Conservation (phyloP, 1,140 invertebrate genomes). For the Leptoteleia sp. region DNA sequence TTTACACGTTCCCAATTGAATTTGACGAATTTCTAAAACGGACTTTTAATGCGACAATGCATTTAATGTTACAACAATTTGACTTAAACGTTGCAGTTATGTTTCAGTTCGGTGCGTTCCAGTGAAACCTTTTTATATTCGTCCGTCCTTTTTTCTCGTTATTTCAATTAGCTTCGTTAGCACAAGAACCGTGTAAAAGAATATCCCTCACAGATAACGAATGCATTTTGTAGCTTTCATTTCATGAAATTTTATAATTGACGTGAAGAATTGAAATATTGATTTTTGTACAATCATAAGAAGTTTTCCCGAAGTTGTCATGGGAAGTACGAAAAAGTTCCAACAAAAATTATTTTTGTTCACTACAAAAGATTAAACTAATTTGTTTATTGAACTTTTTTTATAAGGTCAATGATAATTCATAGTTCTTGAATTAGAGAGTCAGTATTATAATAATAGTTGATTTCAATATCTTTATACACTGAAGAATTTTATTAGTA, state of each 20-base stretch:
- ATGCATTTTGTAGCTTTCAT: conserved; percentile 16
- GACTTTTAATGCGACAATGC: conserved; percentile 35
- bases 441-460: no score
- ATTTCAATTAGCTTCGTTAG: conserved; percentile 51
- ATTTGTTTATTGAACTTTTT: no score
- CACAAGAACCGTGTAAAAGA: conserved; percentile 27
- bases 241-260: conserved; percentile 36
- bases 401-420: no score
- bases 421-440: no score
- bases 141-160: conserved; percentile 27
- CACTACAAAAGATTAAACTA: no score
- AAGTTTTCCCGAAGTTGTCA: background rate
- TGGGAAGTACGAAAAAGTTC: background rate
- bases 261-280: conserved; percentile 26
- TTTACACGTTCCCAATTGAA: conserved; percentile 1
- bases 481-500: no score
- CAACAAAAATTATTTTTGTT: background rate
- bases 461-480: no score
- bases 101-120: conserved; percentile 1
- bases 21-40: conserved; percentile 13
- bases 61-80: conserved; percentile 24
- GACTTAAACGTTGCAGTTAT: conserved; percentile 12
- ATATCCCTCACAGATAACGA: conserved; percentile 9
- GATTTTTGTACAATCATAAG: conserved; percentile 26
- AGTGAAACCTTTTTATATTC: conserved; percentile 32